Conservation (phyloP, 1,140 invertebrate species). For the Centruroides sculpturatus region DNA sequence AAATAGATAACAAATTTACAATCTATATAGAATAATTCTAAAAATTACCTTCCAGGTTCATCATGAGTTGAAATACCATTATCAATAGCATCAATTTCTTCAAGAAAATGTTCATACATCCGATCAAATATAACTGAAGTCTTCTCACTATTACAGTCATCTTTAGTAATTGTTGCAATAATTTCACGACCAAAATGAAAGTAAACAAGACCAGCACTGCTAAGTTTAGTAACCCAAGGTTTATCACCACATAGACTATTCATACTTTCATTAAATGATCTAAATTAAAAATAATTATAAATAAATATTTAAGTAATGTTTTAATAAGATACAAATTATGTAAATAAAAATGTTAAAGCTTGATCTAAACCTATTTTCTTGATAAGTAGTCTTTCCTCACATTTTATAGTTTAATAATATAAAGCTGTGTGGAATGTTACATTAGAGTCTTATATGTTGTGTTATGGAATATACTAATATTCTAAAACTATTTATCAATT, state of each 20-base stretch:
- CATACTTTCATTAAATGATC: slow-evolving; percentile 48
- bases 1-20: too few relatives aligned
- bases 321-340: too few relatives aligned
- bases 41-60: slow-evolving; percentile 36
- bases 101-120: slow-evolving; percentile 77
- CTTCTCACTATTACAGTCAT: slow-evolving; percentile 19
- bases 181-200: slow-evolving; percentile 75
- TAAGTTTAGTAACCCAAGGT: slow-evolving; percentile 53
- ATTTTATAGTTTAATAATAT: too few relatives aligned
- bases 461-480: too few relatives aligned
- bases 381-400: too few relatives aligned
- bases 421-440: too few relatives aligned
- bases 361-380: too few relatives aligned
- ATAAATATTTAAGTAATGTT: too few relatives aligned
- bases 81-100: slow-evolving; percentile 92
- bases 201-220: slow-evolving; percentile 90
- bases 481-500: too few relatives aligned
- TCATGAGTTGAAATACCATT: slow-evolving; percentile 76
- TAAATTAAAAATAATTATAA: slow-evolving; percentile 24
- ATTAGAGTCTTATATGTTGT: too few relatives aligned
- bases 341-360: too few relatives aligned
- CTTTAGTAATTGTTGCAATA: slow-evolving; percentile 37
- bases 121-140: slow-evolving; percentile 53
- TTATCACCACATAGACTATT: slow-evolving; percentile 39
- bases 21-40: too few relatives aligned